A percentile compares a stretch with the other conserved stretches of the same genome.
phyloP scores from a whole-genome alignment of 2,113 vertebrate species.

The Tautogolabrus adspersus region DNA sequence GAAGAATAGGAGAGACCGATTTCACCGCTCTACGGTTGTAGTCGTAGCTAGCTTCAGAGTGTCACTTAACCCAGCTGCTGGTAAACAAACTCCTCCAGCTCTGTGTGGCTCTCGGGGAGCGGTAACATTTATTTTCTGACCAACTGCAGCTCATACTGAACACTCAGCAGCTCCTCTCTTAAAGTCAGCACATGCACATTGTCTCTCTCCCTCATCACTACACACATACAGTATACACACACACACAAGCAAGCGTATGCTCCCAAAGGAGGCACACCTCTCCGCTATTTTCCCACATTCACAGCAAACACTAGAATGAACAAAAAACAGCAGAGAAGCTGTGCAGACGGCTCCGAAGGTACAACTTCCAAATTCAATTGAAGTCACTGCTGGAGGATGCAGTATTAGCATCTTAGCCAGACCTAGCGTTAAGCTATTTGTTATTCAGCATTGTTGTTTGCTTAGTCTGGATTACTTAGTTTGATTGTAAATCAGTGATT shows the following conservation, averaged over 20 bases:
- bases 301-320: background rate
- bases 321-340: background rate
- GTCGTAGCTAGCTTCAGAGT: background rate
- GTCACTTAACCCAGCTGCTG: background rate
- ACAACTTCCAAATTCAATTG: background rate
- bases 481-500: no score
- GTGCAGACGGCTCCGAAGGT: background rate
- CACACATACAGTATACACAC: background rate
- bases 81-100: background rate
- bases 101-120: background rate
- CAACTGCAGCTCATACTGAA: background rate
- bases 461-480: background rate
- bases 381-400: background rate
- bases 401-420: background rate
- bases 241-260: background rate
- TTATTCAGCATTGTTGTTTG: background rate
- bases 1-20: background rate
- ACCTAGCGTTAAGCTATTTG: background rate
- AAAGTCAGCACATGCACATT: background rate
- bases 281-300: background rate
- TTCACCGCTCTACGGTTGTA: background rate
- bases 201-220: background rate
- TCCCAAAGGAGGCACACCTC: background rate
- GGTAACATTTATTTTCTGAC: background rate
- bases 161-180: background rate